Evolutionary conservation across 2,888 invertebrate species (phyloP).

Genomic region (Dynastes hyllus): DNA sequence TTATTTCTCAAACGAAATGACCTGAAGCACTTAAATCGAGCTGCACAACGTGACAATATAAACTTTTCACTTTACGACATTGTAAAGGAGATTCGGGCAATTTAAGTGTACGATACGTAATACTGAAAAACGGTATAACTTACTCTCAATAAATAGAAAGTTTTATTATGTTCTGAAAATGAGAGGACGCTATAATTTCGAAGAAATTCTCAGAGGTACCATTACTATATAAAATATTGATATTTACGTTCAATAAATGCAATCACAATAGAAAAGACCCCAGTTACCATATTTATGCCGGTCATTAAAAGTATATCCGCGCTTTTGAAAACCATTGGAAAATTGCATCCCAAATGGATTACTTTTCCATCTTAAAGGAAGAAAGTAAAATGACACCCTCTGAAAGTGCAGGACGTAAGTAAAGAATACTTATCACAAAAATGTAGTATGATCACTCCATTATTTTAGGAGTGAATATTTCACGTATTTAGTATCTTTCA

Average conservation of each 20-base stretch:
- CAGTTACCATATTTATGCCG: slow-evolving; percentile 18
- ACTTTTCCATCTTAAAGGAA: too few species aligned
- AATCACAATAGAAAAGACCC: slow-evolving; percentile 17
- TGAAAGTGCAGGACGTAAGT: too few species aligned
- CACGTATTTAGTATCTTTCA: too few species aligned
- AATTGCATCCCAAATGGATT: not conserved
- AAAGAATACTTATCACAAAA: too few species aligned
- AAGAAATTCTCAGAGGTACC: slow-evolving; percentile 1
- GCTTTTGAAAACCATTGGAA: not conserved
- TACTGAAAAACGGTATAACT: slow-evolving; percentile 34
- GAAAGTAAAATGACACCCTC: too few species aligned
- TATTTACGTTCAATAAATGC: slow-evolving; percentile 11
- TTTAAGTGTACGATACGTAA: slow-evolving; percentile 32
- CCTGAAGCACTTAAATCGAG: slow-evolving; percentile 21
- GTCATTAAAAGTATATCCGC: not conserved
- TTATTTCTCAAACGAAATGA: slow-evolving; percentile 3
- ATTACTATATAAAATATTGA: slow-evolving; percentile 27
- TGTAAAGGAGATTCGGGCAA: slow-evolving; percentile 34
- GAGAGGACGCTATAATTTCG: slow-evolving; percentile 24
- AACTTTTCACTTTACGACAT: slow-evolving; percentile 42
- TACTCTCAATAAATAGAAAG: slow-evolving; percentile 40
- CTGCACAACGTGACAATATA: slow-evolving; percentile 41
- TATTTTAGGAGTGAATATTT: too few species aligned
- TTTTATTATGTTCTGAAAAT: slow-evolving; percentile 37
- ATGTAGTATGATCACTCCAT: too few species aligned